Conservation (phyloP, 2,797 vertebrate genomes). For the Darevskia mixta region DNA sequence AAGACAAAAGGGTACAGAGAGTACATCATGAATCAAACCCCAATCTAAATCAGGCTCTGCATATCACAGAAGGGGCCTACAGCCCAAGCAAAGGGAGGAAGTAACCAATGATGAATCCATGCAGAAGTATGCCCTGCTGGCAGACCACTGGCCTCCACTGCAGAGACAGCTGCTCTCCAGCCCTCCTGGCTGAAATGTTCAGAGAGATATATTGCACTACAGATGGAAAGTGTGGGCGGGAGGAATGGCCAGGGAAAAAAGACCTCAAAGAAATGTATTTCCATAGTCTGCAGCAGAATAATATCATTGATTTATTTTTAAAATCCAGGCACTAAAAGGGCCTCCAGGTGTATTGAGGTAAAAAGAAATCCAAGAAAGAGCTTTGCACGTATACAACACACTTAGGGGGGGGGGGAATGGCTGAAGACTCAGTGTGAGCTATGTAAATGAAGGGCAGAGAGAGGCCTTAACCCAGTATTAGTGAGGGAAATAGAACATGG, state of each 20-base stretch:
- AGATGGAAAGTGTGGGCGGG: slow-evolving; percentile 68
- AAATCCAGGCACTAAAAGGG: slow-evolving; percentile 4
- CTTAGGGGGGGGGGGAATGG: too few relatives aligned
- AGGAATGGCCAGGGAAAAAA: slow-evolving; percentile 23
- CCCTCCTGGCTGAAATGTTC: slow-evolving; percentile 71
- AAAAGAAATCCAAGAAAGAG: not conserved
- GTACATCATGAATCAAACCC: not conserved
- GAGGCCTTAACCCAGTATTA: not conserved
- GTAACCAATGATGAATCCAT: slow-evolving; percentile 40
- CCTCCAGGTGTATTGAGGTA: slow-evolving; percentile 21
- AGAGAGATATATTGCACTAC: slow-evolving; percentile 44
- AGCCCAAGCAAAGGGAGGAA: not conserved
- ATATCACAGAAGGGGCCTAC: slow-evolving; percentile 18
- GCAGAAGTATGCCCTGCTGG: slow-evolving; percentile 59
- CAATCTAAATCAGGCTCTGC: slow-evolving; percentile 34
- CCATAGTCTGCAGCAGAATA: slow-evolving; percentile 28
- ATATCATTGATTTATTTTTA: slow-evolving; percentile 30
- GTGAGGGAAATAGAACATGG: not conserved
- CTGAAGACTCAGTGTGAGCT: not conserved
- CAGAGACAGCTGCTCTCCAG: slow-evolving; percentile 73
- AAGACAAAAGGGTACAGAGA: slow-evolving; percentile 43
- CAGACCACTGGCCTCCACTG: slow-evolving; percentile 61
- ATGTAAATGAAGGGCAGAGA: not conserved
- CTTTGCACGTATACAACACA: not conserved
- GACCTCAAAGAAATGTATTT: not conserved